Base-by-base conservation (phyloP, 2,113 vertebrate genomes). In the Phalacrocorax aristotelis region DNA sequence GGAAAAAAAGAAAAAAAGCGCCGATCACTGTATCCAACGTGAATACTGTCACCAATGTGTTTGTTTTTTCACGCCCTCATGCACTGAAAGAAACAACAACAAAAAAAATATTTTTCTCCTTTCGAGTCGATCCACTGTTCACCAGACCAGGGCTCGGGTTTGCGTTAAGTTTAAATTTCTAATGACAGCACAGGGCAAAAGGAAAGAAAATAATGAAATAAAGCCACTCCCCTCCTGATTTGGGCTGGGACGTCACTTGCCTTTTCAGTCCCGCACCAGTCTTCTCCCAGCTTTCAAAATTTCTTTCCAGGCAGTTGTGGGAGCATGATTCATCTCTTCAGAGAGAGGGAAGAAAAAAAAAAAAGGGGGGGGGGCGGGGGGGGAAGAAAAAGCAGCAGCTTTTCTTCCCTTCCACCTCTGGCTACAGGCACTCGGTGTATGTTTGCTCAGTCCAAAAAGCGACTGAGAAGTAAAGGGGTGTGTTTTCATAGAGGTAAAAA, bases 271-370 rank as follows among this genome's bases (percentile, higher is more conserved):
- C 95, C 64, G 81, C 75, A 91, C 69, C 92, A 92, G 87, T 87
- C 89, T 96, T 97, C 97, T 89, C 68, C 48, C 93, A 87, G 95
- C 94, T 93, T 96, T 96, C 96, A 97, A 97, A 97, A 97, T 88
- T 91, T 97, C 96, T 98, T 87, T 97, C 97, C 97, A 96, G 38
- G 38, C 38, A 38, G 97, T 97, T 97, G 96, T 97, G 97, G 92
- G 97, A 98, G 96, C 78, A 80, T 98, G 98, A 98, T 97, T 98
- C 97, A 98, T 97, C 96, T 82, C 51, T 88, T 91, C 86, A 85
- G 83, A 90, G 70, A 18, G 54, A 9, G 25, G 26, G 51, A 25
- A 25, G 25, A 52, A 92, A 36, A 51, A 93, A 94, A 84, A 11
- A n/a, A 88, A 85, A 77, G 10, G 10, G 27, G 8, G 30, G 10